Evolutionary conservation across 2,113 vertebrate genomes (phyloP).

Genomic region (Mus spicilegus): DNA sequence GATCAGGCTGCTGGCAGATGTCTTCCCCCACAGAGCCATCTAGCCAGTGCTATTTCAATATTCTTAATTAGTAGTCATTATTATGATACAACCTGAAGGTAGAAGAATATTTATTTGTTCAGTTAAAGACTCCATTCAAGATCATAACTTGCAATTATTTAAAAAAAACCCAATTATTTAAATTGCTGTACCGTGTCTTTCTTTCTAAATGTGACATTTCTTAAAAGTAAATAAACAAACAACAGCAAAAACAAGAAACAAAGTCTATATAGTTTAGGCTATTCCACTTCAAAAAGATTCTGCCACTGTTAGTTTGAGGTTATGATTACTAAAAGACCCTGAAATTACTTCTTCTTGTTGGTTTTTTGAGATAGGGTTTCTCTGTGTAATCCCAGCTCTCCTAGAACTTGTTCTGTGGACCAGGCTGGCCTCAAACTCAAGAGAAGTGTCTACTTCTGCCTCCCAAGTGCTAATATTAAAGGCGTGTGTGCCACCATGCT

Average conservation of each 20-base stretch:
- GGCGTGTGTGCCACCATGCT: background rate
- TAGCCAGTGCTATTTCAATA: background rate
- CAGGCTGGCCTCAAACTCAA: background rate
- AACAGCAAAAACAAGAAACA: background rate
- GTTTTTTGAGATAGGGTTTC: background rate
- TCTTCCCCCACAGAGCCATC: background rate
- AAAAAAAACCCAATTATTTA: background rate
- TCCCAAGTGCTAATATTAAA: background rate
- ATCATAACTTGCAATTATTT: background rate
- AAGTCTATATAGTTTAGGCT: background rate
- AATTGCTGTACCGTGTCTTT: background rate
- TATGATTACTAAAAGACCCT: background rate
- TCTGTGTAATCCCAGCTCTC: background rate
- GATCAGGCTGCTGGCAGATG: background rate
- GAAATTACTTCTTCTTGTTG: background rate
- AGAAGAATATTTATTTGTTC: background rate
- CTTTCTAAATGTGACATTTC: background rate
- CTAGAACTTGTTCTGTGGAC: background rate
- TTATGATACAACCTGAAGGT: background rate
- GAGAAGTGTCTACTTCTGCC: background rate
- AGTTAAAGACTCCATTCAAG: conserved; percentile 1
- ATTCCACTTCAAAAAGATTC: background rate
- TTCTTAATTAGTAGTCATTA: background rate
- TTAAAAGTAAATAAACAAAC: background rate
- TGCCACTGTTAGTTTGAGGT: background rate